Percentiles rank a stretch among this genome's conserved stretches.
Conservation (phyloP, 1,140 invertebrate genomes). For the Cydia pomonella region DNA sequence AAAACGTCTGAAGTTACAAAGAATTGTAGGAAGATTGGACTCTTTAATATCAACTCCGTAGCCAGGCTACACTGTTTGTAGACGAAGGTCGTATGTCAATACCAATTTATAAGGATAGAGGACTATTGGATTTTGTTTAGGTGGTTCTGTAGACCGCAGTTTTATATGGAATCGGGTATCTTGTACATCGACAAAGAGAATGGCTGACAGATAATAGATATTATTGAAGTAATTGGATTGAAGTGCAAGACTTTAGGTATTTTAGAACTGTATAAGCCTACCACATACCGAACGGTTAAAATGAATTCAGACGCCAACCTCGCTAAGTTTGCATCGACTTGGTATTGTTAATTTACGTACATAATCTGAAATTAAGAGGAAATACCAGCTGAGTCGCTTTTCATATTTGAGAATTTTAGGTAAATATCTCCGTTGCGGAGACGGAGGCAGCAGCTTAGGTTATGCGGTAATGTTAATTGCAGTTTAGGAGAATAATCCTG, state of each 20-base stretch:
- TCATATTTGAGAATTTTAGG: too few relatives aligned
- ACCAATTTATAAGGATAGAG: background rate
- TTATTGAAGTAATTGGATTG: background rate
- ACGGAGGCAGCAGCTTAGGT: too few relatives aligned
- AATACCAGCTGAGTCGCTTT: too few relatives aligned
- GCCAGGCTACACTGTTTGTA: background rate
- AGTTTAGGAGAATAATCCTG: too few relatives aligned
- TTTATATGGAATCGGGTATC: background rate
- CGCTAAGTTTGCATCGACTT: too few relatives aligned
- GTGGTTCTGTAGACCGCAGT: background rate
- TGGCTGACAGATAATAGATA: background rate
- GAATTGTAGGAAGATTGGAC: background rate
- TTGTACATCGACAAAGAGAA: background rate
- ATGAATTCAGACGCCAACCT: too few relatives aligned
- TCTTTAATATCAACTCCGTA: background rate
- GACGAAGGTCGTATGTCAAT: background rate
- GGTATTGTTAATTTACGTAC: too few relatives aligned
- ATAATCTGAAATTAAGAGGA: too few relatives aligned
- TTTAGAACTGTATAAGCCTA: too few relatives aligned
- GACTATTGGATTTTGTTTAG: background rate
- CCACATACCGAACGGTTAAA: too few relatives aligned
- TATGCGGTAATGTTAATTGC: too few relatives aligned
- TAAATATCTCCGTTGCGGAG: too few relatives aligned
- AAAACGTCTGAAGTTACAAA: background rate
- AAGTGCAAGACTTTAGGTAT: background rate